These are phyloP conservation scores for Staurois parvus DNA, from an alignment of 2,797 vertebrate genomes.

Conservation along the genomic window DNA sequence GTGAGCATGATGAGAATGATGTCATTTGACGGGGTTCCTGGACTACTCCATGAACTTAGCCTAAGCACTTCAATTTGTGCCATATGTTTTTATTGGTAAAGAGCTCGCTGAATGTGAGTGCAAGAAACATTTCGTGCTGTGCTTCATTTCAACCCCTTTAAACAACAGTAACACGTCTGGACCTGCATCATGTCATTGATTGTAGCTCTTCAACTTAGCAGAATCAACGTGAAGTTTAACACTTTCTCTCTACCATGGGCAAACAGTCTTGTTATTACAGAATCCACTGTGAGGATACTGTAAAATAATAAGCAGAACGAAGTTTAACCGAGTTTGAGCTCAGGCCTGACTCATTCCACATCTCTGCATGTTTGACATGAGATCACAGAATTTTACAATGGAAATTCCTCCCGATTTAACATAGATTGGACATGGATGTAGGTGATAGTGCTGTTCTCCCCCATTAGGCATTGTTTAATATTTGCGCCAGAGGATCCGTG, in stretches of 20 bases:
- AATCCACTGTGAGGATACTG: constrained; percentile 64
- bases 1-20: constrained; percentile 50
- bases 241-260: constrained; percentile 70
- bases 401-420: constrained; percentile 63
- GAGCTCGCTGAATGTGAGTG: constrained; percentile 65
- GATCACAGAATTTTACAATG: constrained; percentile 66
- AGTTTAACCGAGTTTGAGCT: constrained; percentile 67
- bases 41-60: constrained; percentile 68
- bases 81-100: constrained; percentile 72
- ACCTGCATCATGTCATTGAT: constrained; percentile 74
- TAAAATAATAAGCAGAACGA: constrained; percentile 64
- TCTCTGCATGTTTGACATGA: constrained; percentile 64
- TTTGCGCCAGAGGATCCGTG: constrained; percentile 19
- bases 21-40: constrained; percentile 65
- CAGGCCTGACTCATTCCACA: constrained; percentile 69
- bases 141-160: constrained; percentile 18
- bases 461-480: constrained; percentile 59
- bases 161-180: constrained; percentile 71
- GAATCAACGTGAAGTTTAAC: constrained; percentile 75
- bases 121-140: constrained; percentile 11
- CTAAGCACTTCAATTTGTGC: constrained; percentile 73
- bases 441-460: constrained; percentile 60
- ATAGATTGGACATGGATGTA: constrained; percentile 63
- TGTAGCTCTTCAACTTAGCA: constrained; percentile 69
- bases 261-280: constrained; percentile 58